Evolutionary conservation across 2,797 vertebrate species (phyloP).

Genomic region (Sebastes steindachneri): DNA sequence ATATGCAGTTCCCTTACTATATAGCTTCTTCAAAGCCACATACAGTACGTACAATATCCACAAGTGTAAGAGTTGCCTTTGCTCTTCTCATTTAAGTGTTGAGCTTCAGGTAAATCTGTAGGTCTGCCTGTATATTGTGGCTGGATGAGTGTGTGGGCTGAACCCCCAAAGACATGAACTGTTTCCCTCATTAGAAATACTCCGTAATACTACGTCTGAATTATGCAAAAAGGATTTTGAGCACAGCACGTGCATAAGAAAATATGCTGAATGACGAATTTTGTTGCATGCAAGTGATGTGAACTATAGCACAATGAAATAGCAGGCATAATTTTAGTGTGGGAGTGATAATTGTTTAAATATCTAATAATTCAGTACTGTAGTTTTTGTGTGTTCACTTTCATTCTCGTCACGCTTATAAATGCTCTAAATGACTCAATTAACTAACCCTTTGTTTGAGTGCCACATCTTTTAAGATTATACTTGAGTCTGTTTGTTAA

Average conservation of each 20-base stretch:
- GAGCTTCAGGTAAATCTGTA: constrained; percentile 20
- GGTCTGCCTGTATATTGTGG: constrained; percentile 1
- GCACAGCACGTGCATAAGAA: constrained; percentile 8
- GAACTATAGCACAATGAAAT: constrained; percentile 8
- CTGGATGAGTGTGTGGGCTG: constrained; percentile 5
- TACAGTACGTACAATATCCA: not conserved
- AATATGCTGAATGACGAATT: constrained; percentile 21
- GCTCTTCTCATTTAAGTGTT: not conserved
- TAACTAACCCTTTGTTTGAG: constrained; percentile 48
- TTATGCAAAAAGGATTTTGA: constrained; percentile 27
- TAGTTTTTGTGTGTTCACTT: not conserved
- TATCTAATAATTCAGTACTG: not conserved
- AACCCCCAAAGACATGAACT: constrained; percentile 32
- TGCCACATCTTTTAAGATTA: constrained; percentile 7
- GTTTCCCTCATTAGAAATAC: constrained; percentile 33
- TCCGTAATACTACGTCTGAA: constrained; percentile 33
- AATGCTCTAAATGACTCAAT: constrained; percentile 36
- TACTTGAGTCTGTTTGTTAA: constrained; percentile 29
- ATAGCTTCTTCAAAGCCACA: constrained; percentile 2
- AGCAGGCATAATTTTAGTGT: not conserved
- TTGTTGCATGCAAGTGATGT: not conserved
- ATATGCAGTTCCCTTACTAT: not conserved
- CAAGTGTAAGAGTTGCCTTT: not conserved
- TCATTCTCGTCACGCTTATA: not conserved
- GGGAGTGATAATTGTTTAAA: constrained; percentile 1